A percentile compares a stretch with the other conserved stretches of the same genome.
phyloP scores from a whole-genome alignment of 2,113 vertebrate species.

The Mustela lutreola region DNA sequence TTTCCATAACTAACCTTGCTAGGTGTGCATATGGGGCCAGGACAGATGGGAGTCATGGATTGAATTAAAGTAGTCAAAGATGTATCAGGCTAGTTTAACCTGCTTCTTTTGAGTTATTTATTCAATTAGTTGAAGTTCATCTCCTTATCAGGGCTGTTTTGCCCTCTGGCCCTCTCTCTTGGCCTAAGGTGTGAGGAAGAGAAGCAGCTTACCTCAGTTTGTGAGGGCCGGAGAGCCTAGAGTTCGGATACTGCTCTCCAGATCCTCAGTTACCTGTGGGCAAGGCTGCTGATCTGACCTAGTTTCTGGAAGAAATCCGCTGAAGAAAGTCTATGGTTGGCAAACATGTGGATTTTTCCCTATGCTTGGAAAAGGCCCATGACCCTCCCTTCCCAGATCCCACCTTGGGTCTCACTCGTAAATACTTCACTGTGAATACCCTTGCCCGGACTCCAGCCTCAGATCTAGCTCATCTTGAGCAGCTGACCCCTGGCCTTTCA shows the following conservation, averaged over 20 bases:
- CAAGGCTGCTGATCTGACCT: neutral
- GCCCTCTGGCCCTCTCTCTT: neutral
- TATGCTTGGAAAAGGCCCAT: neutral
- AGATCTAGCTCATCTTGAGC: neutral
- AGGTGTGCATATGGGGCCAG: neutral
- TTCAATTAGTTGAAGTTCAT: neutral
- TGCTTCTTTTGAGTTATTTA: neutral
- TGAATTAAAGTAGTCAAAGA: neutral
- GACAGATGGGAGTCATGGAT: neutral
- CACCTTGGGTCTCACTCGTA: neutral
- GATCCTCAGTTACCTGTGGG: neutral
- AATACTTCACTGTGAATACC: neutral
- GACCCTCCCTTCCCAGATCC: neutral
- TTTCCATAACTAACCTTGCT: neutral
- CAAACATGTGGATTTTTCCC: neutral
- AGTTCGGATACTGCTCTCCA: neutral
- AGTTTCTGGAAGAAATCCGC: neutral
- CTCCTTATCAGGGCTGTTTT: neutral
- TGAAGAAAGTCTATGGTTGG: neutral
- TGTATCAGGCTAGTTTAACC: neutral
- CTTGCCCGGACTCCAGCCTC: neutral
- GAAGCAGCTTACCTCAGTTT: neutral
- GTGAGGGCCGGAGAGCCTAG: neutral
- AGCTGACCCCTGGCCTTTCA: too few species aligned
- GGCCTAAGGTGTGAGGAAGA: neutral